Evolutionary conservation across 2,113 vertebrate genomes (phyloP), one percentile per base, ranked within the genome.

Genomic region (Australoheros scitulus): DNA sequence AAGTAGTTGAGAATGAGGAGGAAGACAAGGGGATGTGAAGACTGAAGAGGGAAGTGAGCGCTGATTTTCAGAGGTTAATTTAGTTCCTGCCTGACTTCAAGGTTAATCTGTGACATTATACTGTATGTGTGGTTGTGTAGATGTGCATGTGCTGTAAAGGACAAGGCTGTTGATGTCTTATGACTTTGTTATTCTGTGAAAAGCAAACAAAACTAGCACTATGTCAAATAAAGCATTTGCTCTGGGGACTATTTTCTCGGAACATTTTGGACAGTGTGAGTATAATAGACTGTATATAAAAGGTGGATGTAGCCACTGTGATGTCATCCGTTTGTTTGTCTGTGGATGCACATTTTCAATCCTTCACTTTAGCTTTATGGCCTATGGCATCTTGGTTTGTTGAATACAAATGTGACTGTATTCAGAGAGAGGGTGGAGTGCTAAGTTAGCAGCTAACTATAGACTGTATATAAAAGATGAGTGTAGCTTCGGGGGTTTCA

Each of bases 81-180:
- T 43, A 24, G 41, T 84, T 61, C 75, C 61, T 64, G 36, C 61
- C 17, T 86, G 83, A 81, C 80, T 79, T 79, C 26, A 1, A 32
- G 79, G 80, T 85, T 83, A 60, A 86, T 82, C 34, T 81, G 7
- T 90, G 55, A 75, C 24, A 50, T 88, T 61, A 50, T 78, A 50
- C 18, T 34, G 32, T 43, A 14, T n/a, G 38, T 57, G 65, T 36
- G 56, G 47, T 26, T 52, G 47, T 72, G 65, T 72, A 72, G 17
- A 52, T 50, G 70, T 43, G 24, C 26, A 47, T 50, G 57, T 75
- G 24, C 13, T 15, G 7, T 9, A 59, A 57, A 63, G 17, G 60
- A 64, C 38, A 52, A 32, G 47, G 24, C 36, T 14, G 52, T 18
- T 55, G 17, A 43, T 22, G 63, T 14, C 18, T 22, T 22, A 24